Conservation (phyloP, 1,140 invertebrate genomes). For the Tetramorium alpestre region DNA sequence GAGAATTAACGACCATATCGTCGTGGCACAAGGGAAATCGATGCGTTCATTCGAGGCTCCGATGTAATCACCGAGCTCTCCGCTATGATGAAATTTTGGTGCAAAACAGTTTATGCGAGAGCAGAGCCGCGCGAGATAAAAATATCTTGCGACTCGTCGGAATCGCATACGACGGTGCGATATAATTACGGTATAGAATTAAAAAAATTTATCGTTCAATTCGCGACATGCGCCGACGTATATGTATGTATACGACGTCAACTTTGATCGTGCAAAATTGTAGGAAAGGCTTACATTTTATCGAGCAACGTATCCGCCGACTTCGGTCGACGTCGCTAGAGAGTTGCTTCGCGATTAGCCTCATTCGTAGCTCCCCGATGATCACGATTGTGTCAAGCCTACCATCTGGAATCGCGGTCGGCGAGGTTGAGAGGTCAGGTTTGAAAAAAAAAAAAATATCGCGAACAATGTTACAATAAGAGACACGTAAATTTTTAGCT, state of each 20-base stretch:
- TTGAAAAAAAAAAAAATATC: background rate
- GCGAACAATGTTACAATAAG: slow-evolving; percentile 1
- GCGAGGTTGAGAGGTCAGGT: background rate
- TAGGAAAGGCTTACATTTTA: slow-evolving; percentile 64
- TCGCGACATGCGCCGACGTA: slow-evolving; percentile 40
- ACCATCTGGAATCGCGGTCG: slow-evolving; percentile 43
- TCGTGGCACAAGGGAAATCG: slow-evolving; percentile 67
- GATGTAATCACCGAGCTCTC: slow-evolving; percentile 48
- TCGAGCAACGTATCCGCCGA: slow-evolving; percentile 29
- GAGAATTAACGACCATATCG: slow-evolving; percentile 58
- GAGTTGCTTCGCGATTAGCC: slow-evolving; percentile 57
- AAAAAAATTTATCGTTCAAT: slow-evolving; percentile 42
- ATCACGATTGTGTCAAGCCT: slow-evolving; percentile 54
- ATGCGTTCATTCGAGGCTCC: slow-evolving; percentile 31
- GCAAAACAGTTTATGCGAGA: slow-evolving; percentile 59
- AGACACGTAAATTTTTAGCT: slow-evolving; percentile 21
- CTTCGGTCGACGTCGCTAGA: slow-evolving; percentile 16
- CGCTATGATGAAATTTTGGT: slow-evolving; percentile 68
- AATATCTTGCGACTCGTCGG: slow-evolving; percentile 1
- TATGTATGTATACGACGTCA: slow-evolving; percentile 38
- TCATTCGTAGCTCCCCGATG: slow-evolving; percentile 50
- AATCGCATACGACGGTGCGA: slow-evolving; percentile 22
- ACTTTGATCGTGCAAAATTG: slow-evolving; percentile 73
- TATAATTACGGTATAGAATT: slow-evolving; percentile 34
- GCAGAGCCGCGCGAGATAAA: slow-evolving; percentile 25